Base-by-base conservation (phyloP, 2,113 vertebrate genomes). In the Electrona antarctica region DNA sequence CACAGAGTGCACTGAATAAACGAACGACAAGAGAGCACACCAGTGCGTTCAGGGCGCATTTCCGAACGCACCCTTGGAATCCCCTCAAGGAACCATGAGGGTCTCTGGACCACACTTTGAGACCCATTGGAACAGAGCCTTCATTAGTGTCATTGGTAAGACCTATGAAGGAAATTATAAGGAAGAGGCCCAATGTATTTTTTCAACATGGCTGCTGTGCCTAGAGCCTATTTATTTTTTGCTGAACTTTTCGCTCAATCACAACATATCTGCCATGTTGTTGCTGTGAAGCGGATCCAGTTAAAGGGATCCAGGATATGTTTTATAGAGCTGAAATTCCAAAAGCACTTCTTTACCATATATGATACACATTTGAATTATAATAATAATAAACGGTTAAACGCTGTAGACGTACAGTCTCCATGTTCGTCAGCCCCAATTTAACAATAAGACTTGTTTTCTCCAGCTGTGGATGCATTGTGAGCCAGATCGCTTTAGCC, bases 401-500 rank as follows among this genome's bases (percentile, higher is more conserved):
- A 89, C 85, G 82, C 78, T 81, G 83, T 71, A 48, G 67, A 89
- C 33, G 33, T 41, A 41, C 33, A 91, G 85, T 91, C 80, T 84
- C 78, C 33, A 41, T 41, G 3, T 41, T 45, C 82, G 77, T 82
- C 78, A 87, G 90, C 80, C 69, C 76, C 60, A 72, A 90, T 88
- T 78, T 80, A 93, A 93, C 91, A 92, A 91, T 89, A 86, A 82
- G 85, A 88, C 78, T 88, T 41, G 33, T 41, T 41, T 87, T 88
- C 90, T 88, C 78, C 79, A 83, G 82, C 88, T 90, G 83, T 66
- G 83, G 88, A 86, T 84, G 84, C 87, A 83, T 87, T 92, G 92
- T 84, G 89, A 87, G 87, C 81, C 88, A 88, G 89, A 88, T 83
- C 79, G 88, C 89, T 92, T 90, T 87, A 88, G 92, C 92, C 89